phyloP scores from a whole-genome alignment of 2,888 invertebrate genomes.

The Chrysolina americana region DNA sequence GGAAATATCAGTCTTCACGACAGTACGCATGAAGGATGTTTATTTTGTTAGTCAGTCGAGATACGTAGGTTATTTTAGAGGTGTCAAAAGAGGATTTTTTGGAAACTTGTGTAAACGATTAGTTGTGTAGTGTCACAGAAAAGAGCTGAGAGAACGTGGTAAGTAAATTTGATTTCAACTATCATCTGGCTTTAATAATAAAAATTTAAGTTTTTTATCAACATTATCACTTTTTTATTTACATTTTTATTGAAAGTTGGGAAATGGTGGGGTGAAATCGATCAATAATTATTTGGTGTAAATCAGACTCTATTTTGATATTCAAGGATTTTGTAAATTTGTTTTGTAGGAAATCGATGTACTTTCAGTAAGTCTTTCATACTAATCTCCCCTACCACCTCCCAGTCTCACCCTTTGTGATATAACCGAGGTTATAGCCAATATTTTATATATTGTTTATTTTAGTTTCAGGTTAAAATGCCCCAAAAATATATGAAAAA shows the following conservation, averaged over 20 bases:
- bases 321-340: conserved; percentile 23
- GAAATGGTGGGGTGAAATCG: too few relatives aligned
- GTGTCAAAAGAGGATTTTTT: conserved; percentile 36
- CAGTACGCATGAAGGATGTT: conserved; percentile 37
- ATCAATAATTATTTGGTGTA: too few relatives aligned
- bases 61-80: conserved; percentile 37
- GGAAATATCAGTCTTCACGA: conserved; percentile 32
- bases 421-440: conserved; percentile 26
- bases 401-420: conserved; percentile 25
- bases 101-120: conserved; percentile 36
- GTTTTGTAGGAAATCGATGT: too few relatives aligned
- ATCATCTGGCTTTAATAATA: conserved; percentile 32
- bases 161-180: conserved; percentile 35
- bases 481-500: conserved; percentile 30
- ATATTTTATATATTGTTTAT: conserved; percentile 25
- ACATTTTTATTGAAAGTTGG: conserved; percentile 27
- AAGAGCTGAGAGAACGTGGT: conserved; percentile 37
- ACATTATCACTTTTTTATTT: conserved; percentile 22
- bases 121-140: conserved; percentile 37
- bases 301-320: conserved; percentile 26
- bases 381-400: conserved; percentile 27
- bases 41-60: conserved; percentile 36
- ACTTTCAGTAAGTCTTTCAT: too few relatives aligned
- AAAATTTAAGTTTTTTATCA: too few relatives aligned
- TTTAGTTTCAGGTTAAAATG: conserved; percentile 28